phyloP scores from a whole-genome alignment of 2,113 vertebrate species.

The Oriolus oriolus region DNA sequence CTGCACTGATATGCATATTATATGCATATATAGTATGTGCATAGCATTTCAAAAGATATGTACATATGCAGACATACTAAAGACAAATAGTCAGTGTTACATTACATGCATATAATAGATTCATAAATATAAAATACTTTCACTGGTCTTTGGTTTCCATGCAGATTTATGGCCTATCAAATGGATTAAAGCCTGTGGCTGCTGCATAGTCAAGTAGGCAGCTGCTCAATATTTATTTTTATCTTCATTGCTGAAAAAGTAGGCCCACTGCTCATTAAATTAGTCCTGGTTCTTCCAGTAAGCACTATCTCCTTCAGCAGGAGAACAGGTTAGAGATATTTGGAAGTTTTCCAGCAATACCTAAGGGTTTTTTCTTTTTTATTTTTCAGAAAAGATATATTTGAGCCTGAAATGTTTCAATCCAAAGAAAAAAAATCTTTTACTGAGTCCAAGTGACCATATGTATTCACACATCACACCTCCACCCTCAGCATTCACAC shows the following conservation, averaged over 20 bases:
- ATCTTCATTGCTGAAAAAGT: conserved; percentile 9
- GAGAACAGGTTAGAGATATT: background rate
- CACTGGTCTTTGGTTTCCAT: background rate
- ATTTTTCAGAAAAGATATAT: background rate
- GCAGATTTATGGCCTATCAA: conserved; percentile 4
- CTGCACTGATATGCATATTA: background rate
- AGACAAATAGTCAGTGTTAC: conserved; percentile 1
- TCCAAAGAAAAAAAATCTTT: background rate
- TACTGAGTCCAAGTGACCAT: background rate
- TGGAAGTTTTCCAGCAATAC: conserved; percentile 19
- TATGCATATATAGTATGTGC: background rate
- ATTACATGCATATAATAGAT: background rate
- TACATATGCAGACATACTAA: background rate
- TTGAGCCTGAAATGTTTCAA: background rate
- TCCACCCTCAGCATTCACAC: background rate
- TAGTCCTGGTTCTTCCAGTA: conserved; percentile 11
- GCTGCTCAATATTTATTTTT: conserved; percentile 61
- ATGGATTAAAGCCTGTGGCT: conserved; percentile 10
- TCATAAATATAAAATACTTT: conserved; percentile 17
- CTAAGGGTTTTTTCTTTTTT: background rate
- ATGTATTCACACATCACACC: background rate
- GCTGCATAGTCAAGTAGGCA: conserved; percentile 18
- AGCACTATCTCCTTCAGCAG: background rate
- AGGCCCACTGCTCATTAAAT: conserved; percentile 16
- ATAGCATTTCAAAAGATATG: background rate